Base-by-base conservation (phyloP, 2,888 invertebrate genomes). In the Amiota mariae region DNA sequence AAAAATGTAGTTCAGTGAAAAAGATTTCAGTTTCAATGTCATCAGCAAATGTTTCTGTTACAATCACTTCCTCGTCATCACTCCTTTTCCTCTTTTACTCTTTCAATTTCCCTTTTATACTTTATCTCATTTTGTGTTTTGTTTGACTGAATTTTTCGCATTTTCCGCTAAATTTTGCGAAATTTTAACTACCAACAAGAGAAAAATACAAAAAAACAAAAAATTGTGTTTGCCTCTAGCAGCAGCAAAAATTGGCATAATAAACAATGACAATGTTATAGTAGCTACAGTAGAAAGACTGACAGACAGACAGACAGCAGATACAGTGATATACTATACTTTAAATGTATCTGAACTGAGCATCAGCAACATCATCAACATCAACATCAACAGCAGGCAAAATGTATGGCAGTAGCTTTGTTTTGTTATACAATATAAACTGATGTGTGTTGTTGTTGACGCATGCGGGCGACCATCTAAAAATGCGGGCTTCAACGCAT, bases 101-200 rank as follows among this genome's bases (percentile, higher is more conserved):
- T 36, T 36, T 36, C 36, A 36, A 36, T 36, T 36, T 36, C 24
- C 24, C 24, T 24, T 24, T 2, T 36, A 15, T 49, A n/a, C 15
- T 67, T 49, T n/a, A 48, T 9, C 18, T 49, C 48, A 13, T 49
- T 49, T 47, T 12, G 67, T 67, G 48, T 48, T 74, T 59, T 74
- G 71, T 10, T 63, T 76, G 72, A 72, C 63, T 73, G 70, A 64
- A 61, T 15, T 73, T 64, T 64, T 63, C 12, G 56, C n/a, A 51
- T 24, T 47, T 36, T 48, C 24, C 70, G 54, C 63, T n/a, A 8
- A 54, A 10, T 11, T 54, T n/a, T 54, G 12, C 13, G 6, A 54
- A 36, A 54, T 54, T 54, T 54, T n/a, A n/a, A n/a, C n/a, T 12
- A 54, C 8, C 13, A 54, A 54, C 54, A 54, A 13, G 1, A 3